These are phyloP conservation scores for Danio aesculapii DNA, from an alignment of 2,797 vertebrate genomes.

Conservation along the genomic window DNA sequence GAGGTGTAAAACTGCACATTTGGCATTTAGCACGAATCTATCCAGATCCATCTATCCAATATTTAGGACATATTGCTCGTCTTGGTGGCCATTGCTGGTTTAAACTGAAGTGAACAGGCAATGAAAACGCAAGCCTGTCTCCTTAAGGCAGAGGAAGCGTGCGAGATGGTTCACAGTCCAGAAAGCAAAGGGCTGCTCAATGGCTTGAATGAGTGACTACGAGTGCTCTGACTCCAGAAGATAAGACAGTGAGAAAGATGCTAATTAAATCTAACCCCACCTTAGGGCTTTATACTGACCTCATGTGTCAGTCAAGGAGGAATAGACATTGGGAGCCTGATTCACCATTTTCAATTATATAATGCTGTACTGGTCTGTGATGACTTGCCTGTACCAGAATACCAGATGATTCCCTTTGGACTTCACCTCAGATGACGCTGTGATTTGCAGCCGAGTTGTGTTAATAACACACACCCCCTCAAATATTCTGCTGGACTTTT, in stretches of 20 bases:
- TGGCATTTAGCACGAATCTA: background rate
- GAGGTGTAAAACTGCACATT: background rate
- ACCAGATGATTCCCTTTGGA: background rate
- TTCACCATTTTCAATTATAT: conserved; percentile 36
- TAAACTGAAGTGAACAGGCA: background rate
- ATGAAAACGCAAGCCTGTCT: background rate
- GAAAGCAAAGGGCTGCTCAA: conserved; percentile 21
- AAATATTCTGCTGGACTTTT: background rate
- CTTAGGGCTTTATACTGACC: conserved; percentile 25
- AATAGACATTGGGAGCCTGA: conserved; percentile 9
- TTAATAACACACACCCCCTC: background rate
- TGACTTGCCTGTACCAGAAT: conserved; percentile 14
- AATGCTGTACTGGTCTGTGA: conserved; percentile 14
- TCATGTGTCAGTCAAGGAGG: conserved; percentile 17
- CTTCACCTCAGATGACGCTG: background rate
- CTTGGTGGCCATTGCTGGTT: background rate
- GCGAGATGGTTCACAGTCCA: conserved; percentile 11
- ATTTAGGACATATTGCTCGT: no score
- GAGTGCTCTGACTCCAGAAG: conserved; percentile 16
- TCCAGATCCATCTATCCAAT: background rate
- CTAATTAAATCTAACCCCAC: conserved; percentile 38
- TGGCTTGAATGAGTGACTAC: conserved; percentile 19
- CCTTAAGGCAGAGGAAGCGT: background rate
- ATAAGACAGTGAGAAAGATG: conserved; percentile 6
- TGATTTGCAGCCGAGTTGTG: background rate